Evolutionary conservation across 2,797 vertebrate species (phyloP).

Genomic region (Myripristis murdjan): DNA sequence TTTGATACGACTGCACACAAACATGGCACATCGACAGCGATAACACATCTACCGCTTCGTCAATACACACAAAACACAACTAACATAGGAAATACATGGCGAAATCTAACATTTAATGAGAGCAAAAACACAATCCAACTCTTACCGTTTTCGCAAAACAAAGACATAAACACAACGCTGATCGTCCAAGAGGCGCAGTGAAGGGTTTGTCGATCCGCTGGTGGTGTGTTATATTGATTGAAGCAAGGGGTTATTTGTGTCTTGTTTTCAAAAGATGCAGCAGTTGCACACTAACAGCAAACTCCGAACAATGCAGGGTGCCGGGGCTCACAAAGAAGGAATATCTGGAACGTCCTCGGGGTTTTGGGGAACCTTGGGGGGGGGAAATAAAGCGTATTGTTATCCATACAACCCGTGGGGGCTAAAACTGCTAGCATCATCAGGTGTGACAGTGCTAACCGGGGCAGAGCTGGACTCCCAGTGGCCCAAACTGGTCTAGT

Average conservation of each 20-base stretch:
- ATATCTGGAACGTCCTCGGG: slow-evolving; percentile 67
- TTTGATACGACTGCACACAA: slow-evolving; percentile 78
- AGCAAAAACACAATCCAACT: neutral
- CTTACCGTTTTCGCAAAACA: slow-evolving; percentile 99
- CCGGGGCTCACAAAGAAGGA: slow-evolving; percentile 42
- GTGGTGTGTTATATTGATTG: slow-evolving; percentile 67
- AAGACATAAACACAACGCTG: slow-evolving; percentile 99
- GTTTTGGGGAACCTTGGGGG: slow-evolving; percentile 61
- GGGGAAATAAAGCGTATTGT: slow-evolving; percentile 32
- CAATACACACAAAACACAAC: accelerated
- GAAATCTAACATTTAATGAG: neutral
- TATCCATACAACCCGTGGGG: slow-evolving; percentile 39
- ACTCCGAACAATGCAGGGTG: slow-evolving; percentile 60
- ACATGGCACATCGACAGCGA: slow-evolving; percentile 34
- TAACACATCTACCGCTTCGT: neutral
- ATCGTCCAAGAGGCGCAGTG: slow-evolving; percentile 95
- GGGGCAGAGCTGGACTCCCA: no score
- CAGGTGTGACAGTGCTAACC: slow-evolving; percentile 28
- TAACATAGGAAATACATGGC: accelerated
- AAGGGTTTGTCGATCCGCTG: slow-evolving; percentile 85
- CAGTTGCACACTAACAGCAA: slow-evolving; percentile 55
- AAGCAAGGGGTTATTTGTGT: slow-evolving; percentile 50
- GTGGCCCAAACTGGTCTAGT: neutral
- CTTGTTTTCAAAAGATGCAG: slow-evolving; percentile 52
- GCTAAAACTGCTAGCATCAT: slow-evolving; percentile 27